A percentile compares a stretch with the other conserved stretches of the same genome.
phyloP scores from a whole-genome alignment of 2,113 vertebrate species.

The Salvelinus namaycush region DNA sequence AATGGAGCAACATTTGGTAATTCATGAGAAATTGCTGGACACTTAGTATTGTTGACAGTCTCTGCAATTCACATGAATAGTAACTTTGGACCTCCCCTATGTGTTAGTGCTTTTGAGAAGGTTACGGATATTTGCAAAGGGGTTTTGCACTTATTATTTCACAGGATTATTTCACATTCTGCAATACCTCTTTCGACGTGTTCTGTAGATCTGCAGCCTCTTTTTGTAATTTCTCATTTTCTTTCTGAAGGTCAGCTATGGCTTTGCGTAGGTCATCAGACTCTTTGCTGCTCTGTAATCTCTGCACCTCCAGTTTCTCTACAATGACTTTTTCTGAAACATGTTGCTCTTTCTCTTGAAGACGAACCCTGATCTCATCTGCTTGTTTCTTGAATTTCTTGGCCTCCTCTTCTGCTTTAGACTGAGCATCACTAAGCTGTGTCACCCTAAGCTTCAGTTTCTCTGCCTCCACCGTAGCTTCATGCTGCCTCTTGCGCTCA shows the following conservation, averaged over 20 bases:
- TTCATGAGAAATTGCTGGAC: slow-evolving; percentile 43
- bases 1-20: neutral
- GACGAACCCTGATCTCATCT: slow-evolving; percentile 80
- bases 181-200: slow-evolving; percentile 90
- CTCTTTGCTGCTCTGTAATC: slow-evolving; percentile 85
- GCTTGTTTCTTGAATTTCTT: slow-evolving; percentile 89
- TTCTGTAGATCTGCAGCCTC: slow-evolving; percentile 85
- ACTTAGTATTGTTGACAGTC: slow-evolving; percentile 13
- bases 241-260: slow-evolving; percentile 84
- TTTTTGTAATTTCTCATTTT: slow-evolving; percentile 85
- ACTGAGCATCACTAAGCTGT: slow-evolving; percentile 86
- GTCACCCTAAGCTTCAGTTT: slow-evolving; percentile 83
- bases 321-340: slow-evolving; percentile 79
- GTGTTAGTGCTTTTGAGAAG: slow-evolving; percentile 30
- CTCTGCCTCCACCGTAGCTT: slow-evolving; percentile 84
- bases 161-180: slow-evolving; percentile 6
- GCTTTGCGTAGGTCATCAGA: slow-evolving; percentile 81
- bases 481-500: slow-evolving; percentile 85
- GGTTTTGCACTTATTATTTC: neutral
- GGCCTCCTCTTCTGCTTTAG: slow-evolving; percentile 86
- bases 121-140: slow-evolving; percentile 7
- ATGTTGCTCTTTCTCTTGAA: slow-evolving; percentile 80
- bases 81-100: slow-evolving; percentile 4
- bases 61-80: slow-evolving; percentile 48
- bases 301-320: slow-evolving; percentile 86